Base-by-base conservation (phyloP, 2,888 invertebrate species). In the Chesias legatella region DNA sequence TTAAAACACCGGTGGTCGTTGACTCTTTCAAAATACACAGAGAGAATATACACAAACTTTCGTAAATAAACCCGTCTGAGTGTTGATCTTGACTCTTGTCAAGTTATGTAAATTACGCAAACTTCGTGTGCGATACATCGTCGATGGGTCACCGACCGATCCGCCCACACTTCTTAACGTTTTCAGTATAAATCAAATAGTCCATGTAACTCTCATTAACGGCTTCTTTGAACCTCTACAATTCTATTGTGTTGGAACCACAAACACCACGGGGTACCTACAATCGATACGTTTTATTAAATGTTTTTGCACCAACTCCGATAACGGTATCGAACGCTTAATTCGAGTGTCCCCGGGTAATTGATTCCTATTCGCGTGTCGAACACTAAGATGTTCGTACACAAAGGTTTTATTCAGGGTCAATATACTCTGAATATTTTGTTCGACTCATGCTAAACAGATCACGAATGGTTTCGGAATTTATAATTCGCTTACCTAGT, bases 61-160 rank as follows among this genome's bases (percentile, higher is more conserved):
- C 33, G 66, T 72, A 67, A 74, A 80, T 72, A 67, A 74, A 80
- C 81, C 68, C 63, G 76, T 74, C 76, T 73, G 70, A 77, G 74
- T 83, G 73, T 81, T 74, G 76, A 68, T 79, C 70, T 80, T 73
- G 70, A 67, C 60, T 75, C 67, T 78, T 53, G 81, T 79, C 79
- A 71, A 78, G 82, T 86, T 88, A 88, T 88, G 86, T 83, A 80
- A 88, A 88, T 88, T 73, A 76, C 60, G 67, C 67, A 69, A 74
- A 79, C 70, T 73, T 66, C 56, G 60, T 71, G 76, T 78, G 79
- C 71, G 65, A 81, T 79, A 80, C 72, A 70, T 75, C 71, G 77
- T 82, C 67, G 60, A 72, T 71, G 64, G 84, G 78, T 86, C 84
- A 67, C 48, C 72, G 83, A 83, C 82, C 84, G 62, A 56, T 54